A percentile compares a stretch with the other conserved stretches of the same genome.
Evolutionary conservation across 2,797 vertebrate genomes (phyloP).

Genomic region (Cyprinella venusta): DNA sequence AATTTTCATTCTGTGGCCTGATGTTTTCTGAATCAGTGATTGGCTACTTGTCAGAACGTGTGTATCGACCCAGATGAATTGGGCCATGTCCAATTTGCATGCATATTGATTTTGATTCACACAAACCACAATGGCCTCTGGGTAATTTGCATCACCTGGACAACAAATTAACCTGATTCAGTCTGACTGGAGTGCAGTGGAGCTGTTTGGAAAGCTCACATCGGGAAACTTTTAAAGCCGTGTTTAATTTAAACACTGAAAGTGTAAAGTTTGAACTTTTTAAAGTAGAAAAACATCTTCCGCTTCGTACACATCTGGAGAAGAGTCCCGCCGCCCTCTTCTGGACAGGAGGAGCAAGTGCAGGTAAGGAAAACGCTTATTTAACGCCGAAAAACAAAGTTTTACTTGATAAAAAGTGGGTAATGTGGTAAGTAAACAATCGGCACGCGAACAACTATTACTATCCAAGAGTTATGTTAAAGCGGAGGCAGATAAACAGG

Average conservation of each 20-base stretch:
- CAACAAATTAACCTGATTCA: slow-evolving; percentile 20
- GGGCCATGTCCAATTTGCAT: slow-evolving; percentile 32
- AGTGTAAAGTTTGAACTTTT: not conserved
- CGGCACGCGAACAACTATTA: too few species aligned
- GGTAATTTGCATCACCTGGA: slow-evolving; percentile 29
- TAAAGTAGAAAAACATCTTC: too few species aligned
- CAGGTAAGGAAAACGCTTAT: not conserved
- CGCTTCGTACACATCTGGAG: not conserved
- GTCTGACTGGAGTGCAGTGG: not conserved
- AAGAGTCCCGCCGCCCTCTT: slow-evolving; percentile 68
- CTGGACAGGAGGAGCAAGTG: slow-evolving; percentile 43
- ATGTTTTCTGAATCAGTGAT: not conserved
- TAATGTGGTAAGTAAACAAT: not conserved
- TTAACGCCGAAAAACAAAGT: not conserved
- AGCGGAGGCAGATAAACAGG: slow-evolving; percentile 68
- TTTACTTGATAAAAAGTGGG: not conserved
- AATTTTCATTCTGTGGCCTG: not conserved
- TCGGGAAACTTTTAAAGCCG: not conserved
- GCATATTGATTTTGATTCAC: slow-evolving; percentile 44
- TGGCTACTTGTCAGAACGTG: not conserved
- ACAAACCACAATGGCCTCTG: slow-evolving; percentile 24
- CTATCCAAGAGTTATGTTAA: not conserved
- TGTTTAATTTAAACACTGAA: not conserved
- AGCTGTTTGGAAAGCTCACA: not conserved
- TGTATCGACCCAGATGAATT: slow-evolving; percentile 17